These are phyloP conservation scores for Lasioglossum pauxillum DNA, from an alignment of 2,888 invertebrate species.

Conservation along the genomic window DNA sequence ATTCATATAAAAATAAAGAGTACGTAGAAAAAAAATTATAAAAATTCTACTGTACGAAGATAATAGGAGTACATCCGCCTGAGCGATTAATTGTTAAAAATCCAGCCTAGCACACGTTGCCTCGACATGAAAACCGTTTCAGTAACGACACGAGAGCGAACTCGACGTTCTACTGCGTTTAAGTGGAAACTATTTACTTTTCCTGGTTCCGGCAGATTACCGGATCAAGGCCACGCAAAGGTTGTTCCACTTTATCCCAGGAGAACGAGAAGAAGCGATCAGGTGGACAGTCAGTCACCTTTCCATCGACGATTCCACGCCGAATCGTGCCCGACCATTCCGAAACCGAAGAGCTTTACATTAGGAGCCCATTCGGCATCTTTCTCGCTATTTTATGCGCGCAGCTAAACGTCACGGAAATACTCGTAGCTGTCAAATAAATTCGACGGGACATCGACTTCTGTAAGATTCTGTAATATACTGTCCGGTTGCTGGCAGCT, in stretches of 20 bases:
- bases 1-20: background rate
- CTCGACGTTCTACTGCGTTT: constrained; percentile 39
- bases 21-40: background rate
- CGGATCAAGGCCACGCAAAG: constrained; percentile 71
- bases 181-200: constrained; percentile 64
- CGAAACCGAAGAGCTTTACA: background rate
- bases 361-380: background rate
- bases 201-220: constrained; percentile 59
- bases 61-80: no score
- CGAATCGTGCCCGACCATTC: background rate
- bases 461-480: background rate
- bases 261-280: constrained; percentile 18
- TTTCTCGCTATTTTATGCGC: background rate
- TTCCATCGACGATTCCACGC: background rate
- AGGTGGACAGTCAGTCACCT: constrained; percentile 21
- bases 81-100: no score
- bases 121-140: constrained; percentile 15
- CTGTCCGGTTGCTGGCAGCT: background rate
- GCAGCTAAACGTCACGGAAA: background rate
- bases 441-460: background rate
- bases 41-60: background rate
- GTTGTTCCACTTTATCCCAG: constrained; percentile 66
- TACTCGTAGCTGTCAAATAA: background rate
- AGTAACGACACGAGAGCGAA: constrained; percentile 60
- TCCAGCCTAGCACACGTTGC: no score